phyloP scores from a whole-genome alignment of 2,888 invertebrate genomes.

The Xestobium rufovillosum region DNA sequence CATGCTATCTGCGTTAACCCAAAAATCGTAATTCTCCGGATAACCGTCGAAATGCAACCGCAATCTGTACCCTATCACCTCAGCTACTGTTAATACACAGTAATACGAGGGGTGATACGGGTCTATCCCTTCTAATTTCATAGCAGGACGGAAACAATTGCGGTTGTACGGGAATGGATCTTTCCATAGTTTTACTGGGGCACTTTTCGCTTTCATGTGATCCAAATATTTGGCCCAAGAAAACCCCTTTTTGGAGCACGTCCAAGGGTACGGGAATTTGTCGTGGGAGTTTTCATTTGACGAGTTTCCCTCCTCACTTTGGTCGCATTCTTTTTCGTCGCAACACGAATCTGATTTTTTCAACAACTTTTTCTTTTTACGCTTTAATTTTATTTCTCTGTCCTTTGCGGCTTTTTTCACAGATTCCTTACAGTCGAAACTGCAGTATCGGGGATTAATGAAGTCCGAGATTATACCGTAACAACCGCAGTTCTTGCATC shows the following conservation, averaged over 20 bases:
- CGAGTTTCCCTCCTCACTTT: slow-evolving; percentile 34
- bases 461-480: slow-evolving; percentile 80
- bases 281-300: slow-evolving; percentile 38
- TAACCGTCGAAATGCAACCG: slow-evolving; percentile 90
- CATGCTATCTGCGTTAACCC: slow-evolving; percentile 86
- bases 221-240: slow-evolving; percentile 73
- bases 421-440: slow-evolving; percentile 58
- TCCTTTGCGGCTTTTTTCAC: slow-evolving; percentile 33
- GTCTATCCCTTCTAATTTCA: slow-evolving; percentile 91
- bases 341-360: slow-evolving; percentile 30
- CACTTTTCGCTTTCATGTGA: slow-evolving; percentile 63
- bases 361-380: slow-evolving; percentile 22
- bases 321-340: slow-evolving; percentile 14
- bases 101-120: slow-evolving; percentile 84
- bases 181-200: slow-evolving; percentile 69
- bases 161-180: slow-evolving; percentile 69
- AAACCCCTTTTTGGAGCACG: slow-evolving; percentile 63
- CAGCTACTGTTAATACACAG: slow-evolving; percentile 79
- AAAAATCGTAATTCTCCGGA: slow-evolving; percentile 82
- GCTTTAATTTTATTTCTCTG: slow-evolving; percentile 25
- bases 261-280: slow-evolving; percentile 56
- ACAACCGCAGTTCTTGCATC: slow-evolving; percentile 78
- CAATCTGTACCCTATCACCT: slow-evolving; percentile 74
- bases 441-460: slow-evolving; percentile 69
- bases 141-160: slow-evolving; percentile 74